A percentile compares a stretch with the other conserved stretches of the same genome.
phyloP scores from a whole-genome alignment of 1,140 invertebrate species.

The Reticulitermes speratus region DNA sequence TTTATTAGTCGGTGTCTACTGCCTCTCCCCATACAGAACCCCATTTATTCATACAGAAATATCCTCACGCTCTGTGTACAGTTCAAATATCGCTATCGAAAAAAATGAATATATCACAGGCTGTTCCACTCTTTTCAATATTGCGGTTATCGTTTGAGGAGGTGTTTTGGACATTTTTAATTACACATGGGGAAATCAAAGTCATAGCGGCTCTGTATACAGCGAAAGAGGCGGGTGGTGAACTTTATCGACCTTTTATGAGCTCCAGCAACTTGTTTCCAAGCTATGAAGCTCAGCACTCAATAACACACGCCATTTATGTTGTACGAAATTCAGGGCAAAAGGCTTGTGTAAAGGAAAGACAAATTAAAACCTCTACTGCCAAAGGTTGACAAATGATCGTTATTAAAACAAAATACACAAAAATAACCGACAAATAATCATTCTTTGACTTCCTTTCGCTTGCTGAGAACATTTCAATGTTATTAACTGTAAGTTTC shows the following conservation, averaged over 20 bases:
- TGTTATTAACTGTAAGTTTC: no score
- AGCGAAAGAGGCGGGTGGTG: not conserved
- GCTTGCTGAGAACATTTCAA: no score
- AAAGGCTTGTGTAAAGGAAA: no score
- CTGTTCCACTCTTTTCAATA: not conserved
- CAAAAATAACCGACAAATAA: no score
- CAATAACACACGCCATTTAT: not conserved
- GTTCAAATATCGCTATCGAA: not conserved
- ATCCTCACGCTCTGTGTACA: not conserved
- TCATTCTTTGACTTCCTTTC: no score
- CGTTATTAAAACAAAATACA: no score
- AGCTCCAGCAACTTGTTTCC: not conserved
- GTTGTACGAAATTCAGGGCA: no score
- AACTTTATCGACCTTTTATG: not conserved
- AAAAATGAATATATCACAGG: not conserved
- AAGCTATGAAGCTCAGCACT: not conserved
- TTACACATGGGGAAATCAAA: not conserved
- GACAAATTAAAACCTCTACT: no score
- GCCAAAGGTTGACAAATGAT: no score
- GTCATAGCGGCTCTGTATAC: not conserved
- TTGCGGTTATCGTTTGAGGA: not conserved
- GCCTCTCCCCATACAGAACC: not conserved
- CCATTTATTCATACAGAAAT: not conserved
- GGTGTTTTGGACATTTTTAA: slow-evolving; percentile 16
- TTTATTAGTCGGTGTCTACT: not conserved